Conservation (phyloP, 2,113 vertebrate genomes). For the Amazona vittata region DNA sequence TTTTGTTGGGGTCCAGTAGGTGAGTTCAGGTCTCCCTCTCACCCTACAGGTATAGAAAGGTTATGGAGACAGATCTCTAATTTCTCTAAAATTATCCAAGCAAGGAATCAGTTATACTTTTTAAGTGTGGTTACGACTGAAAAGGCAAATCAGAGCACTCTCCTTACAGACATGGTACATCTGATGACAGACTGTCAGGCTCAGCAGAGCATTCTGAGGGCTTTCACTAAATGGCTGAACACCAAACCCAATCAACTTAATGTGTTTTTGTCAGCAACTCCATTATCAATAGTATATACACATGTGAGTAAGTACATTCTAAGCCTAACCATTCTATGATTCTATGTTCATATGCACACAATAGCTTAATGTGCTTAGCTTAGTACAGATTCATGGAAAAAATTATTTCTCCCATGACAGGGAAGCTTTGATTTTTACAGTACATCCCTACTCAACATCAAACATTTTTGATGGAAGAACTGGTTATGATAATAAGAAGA, state of each 20-base stretch:
- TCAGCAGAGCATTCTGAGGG: background rate
- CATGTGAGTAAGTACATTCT: background rate
- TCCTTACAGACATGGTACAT: background rate
- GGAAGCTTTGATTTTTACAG: background rate
- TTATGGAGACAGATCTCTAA: background rate
- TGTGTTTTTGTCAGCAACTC: background rate
- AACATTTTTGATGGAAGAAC: background rate
- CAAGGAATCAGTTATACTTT: background rate
- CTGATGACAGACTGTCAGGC: background rate
- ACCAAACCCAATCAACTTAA: background rate
- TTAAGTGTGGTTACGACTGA: background rate
- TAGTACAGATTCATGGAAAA: background rate
- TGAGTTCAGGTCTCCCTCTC: background rate
- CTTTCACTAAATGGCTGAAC: background rate
- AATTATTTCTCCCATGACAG: background rate
- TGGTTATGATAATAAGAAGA: background rate
- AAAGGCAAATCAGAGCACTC: background rate
- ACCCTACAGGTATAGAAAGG: background rate
- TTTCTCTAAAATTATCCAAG: background rate
- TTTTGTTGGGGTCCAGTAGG: background rate
- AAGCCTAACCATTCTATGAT: background rate
- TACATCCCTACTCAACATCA: background rate
- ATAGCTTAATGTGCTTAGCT: background rate
- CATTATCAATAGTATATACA: background rate
- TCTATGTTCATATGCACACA: rapidly evolving